A percentile compares a stretch with the other conserved stretches of the same genome.
Evolutionary conservation across 2,113 vertebrate species (phyloP).

Genomic region (Columbina picui): DNA sequence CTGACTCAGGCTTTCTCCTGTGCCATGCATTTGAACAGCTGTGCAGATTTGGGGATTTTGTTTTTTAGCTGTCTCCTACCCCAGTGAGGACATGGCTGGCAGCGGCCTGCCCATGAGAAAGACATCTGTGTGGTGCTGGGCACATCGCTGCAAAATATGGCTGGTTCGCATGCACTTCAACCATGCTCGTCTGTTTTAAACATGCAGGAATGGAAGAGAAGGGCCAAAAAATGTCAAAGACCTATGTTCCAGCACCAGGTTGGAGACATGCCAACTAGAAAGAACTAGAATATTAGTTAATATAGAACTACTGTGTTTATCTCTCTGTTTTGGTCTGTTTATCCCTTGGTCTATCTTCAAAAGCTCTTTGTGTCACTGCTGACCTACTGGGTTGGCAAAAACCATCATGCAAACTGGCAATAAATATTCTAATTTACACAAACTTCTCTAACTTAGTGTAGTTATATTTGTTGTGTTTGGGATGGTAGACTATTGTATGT

Average conservation of each 20-base stretch:
- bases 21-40: background rate
- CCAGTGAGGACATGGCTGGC: rapidly evolving
- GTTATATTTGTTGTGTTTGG: background rate
- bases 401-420: background rate
- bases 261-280: rapidly evolving
- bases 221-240: background rate
- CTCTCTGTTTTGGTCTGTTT: background rate
- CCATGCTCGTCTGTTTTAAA: background rate
- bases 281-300: background rate
- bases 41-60: rapidly evolving
- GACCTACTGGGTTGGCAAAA: background rate
- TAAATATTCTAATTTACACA: background rate
- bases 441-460: background rate
- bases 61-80: background rate
- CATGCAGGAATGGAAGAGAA: background rate
- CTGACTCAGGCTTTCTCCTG: background rate
- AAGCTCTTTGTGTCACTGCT: background rate
- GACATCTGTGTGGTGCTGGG: rapidly evolving
- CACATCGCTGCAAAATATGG: background rate
- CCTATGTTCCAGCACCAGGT: background rate
- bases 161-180: background rate
- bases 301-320: background rate
- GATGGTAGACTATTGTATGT: background rate
- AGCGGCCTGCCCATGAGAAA: background rate
- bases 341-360: background rate